Evolutionary conservation across 2,113 vertebrate species (phyloP).

Genomic region (Tylochromis polylepis): DNA sequence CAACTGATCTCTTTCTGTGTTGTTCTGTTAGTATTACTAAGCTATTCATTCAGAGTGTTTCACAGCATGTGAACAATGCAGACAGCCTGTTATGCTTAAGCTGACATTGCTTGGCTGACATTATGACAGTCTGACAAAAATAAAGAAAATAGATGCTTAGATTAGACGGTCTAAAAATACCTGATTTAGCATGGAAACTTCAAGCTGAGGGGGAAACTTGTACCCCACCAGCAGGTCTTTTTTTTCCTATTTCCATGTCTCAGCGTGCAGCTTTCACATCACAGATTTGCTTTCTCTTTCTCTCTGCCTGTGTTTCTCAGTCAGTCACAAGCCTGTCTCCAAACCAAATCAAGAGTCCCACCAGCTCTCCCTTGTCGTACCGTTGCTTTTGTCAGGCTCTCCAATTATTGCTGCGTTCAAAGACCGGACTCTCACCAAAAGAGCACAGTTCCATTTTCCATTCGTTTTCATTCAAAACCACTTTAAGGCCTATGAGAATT

Average conservation of each 20-base stretch:
- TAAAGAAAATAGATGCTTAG: background rate
- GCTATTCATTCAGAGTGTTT: background rate
- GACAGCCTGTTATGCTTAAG: background rate
- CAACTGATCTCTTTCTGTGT: background rate
- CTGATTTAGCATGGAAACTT: slow-evolving; percentile 4
- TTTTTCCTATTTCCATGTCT: background rate
- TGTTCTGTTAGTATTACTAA: background rate
- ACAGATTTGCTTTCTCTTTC: background rate
- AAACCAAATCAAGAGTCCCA: slow-evolving; percentile 36
- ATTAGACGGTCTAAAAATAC: slow-evolving; percentile 20
- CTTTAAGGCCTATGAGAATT: slow-evolving; percentile 12
- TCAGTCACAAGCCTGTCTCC: slow-evolving; percentile 20
- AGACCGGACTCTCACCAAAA: slow-evolving; percentile 29
- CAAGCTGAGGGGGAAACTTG: background rate
- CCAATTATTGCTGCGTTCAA: slow-evolving; percentile 50
- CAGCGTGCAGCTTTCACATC: background rate
- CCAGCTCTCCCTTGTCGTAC: background rate
- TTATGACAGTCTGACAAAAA: slow-evolving; percentile 15
- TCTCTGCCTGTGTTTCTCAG: background rate
- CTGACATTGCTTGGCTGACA: background rate
- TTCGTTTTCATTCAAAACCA: slow-evolving; percentile 22
- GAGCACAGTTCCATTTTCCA: slow-evolving; percentile 9
- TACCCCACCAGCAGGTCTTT: background rate
- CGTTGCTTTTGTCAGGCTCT: slow-evolving; percentile 25
- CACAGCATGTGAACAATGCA: background rate